phyloP scores from a whole-genome alignment of 2,797 vertebrate species.

The Coracias cyanogaster region DNA sequence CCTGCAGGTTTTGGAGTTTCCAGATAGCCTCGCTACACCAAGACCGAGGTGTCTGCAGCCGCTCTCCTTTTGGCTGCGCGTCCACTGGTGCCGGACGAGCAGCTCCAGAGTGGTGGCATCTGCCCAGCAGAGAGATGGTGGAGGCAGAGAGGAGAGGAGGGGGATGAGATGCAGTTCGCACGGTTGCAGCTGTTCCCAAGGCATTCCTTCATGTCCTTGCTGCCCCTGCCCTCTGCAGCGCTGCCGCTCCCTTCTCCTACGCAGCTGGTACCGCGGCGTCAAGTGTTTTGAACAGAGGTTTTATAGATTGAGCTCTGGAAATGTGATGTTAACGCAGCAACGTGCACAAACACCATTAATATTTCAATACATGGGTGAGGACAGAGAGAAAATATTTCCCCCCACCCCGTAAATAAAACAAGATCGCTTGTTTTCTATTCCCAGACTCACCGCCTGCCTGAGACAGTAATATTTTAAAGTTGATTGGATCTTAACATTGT shows the following conservation, averaged over 20 bases:
- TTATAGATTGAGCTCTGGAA: neutral
- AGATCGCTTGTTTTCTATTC: conserved; percentile 70
- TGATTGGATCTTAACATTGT: conserved; percentile 77
- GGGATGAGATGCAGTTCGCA: accelerated
- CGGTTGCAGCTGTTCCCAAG: neutral
- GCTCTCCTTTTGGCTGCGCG: neutral
- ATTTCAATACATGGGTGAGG: conserved; percentile 50
- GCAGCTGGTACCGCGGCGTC: neutral
- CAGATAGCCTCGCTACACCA: neutral
- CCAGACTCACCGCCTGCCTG: conserved; percentile 41
- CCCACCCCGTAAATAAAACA: conserved; percentile 55
- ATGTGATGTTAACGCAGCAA: neutral
- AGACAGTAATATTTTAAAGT: conserved; percentile 75
- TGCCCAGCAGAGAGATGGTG: neutral
- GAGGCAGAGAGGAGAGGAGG: neutral
- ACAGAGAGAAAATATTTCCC: neutral
- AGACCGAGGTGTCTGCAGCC: accelerated
- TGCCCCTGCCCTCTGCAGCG: neutral
- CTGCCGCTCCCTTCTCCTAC: accelerated
- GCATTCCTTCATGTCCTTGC: accelerated
- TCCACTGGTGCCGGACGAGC: neutral
- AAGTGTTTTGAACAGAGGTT: neutral
- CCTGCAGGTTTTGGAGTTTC: neutral
- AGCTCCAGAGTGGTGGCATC: accelerated
- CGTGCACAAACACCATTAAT: neutral